phyloP scores from a whole-genome alignment of 2,797 vertebrate genomes.

The Lutjanus argentimaculatus region DNA sequence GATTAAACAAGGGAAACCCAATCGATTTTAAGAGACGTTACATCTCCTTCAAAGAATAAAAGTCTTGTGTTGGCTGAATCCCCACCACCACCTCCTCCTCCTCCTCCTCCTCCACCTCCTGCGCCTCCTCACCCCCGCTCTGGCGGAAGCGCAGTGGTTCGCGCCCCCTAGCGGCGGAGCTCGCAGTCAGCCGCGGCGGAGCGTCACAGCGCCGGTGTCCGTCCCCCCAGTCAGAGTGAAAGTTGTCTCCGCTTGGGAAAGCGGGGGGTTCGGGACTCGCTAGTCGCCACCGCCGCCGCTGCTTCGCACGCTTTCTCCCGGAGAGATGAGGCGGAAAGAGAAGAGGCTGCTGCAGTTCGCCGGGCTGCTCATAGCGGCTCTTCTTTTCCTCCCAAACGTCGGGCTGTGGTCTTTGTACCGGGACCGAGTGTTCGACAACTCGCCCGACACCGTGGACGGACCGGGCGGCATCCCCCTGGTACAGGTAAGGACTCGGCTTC shows the following conservation, averaged over 20 bases:
- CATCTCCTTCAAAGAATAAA: not conserved
- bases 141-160: not conserved
- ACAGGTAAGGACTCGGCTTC: constrained; percentile 60
- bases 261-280: constrained; percentile 11
- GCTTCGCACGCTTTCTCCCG: constrained; percentile 24
- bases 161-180: constrained; percentile 68
- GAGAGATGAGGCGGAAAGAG: constrained; percentile 92
- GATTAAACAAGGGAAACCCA: fast-evolving
- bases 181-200: not conserved
- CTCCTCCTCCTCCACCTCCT: not conserved
- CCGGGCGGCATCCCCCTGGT: constrained; percentile 56
- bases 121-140: not conserved
- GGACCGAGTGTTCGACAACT: constrained; percentile 90
- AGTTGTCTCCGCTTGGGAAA: constrained; percentile 74
- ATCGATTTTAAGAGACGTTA: not conserved
- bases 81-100: not conserved
- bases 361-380: constrained; percentile 90
- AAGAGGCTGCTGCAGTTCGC: constrained; percentile 94
- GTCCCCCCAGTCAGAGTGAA: constrained; percentile 68
- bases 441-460: constrained; percentile 77
- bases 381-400: constrained; percentile 94
- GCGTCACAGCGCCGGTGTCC: constrained; percentile 66
- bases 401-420: constrained; percentile 94
- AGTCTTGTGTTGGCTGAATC: not conserved
- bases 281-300: constrained; percentile 15